Evolutionary conservation across 2,888 invertebrate species (phyloP).

Genomic region (Acronicta psi): DNA sequence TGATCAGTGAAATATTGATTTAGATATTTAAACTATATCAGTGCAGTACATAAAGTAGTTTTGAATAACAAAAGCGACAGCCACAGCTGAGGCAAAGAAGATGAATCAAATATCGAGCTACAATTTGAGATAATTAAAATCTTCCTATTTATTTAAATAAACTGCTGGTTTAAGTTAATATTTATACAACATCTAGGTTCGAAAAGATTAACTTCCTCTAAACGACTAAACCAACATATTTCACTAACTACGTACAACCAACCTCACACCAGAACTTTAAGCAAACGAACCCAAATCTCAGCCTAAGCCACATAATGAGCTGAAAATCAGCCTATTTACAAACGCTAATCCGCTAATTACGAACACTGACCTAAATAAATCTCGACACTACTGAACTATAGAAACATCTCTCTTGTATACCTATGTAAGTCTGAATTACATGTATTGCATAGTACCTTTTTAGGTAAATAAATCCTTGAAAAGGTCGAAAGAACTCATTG

Average conservation of each 20-base stretch:
- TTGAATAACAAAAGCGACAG: too few relatives aligned
- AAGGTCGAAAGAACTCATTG: too few relatives aligned
- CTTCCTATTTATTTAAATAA: background rate
- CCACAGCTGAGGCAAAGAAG: too few relatives aligned
- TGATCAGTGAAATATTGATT: too few relatives aligned
- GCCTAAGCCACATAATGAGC: constrained; percentile 31
- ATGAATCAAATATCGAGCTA: too few relatives aligned
- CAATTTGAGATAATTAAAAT: too few relatives aligned
- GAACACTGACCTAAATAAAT: constrained; percentile 32
- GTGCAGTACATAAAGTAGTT: too few relatives aligned
- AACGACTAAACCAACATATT: background rate
- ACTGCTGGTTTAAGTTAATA: too few relatives aligned
- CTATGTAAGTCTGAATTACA: background rate
- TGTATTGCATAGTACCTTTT: constrained; percentile 6
- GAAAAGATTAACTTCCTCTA: constrained; percentile 5
- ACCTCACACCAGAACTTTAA: constrained; percentile 20
- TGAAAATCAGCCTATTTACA: constrained; percentile 38
- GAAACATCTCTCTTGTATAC: background rate
- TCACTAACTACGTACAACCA: constrained; percentile 24
- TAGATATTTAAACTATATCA: too few relatives aligned
- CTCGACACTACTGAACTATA: constrained; percentile 6
- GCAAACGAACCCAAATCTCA: constrained; percentile 10
- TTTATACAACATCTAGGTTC: background rate
- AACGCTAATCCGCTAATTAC: constrained; percentile 35
- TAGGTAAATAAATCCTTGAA: too few relatives aligned